A percentile compares a stretch with the other conserved stretches of the same genome.
These are phyloP conservation scores for Promerops cafer DNA, from an alignment of 2,113 vertebrate species.

Conservation along the genomic window DNA sequence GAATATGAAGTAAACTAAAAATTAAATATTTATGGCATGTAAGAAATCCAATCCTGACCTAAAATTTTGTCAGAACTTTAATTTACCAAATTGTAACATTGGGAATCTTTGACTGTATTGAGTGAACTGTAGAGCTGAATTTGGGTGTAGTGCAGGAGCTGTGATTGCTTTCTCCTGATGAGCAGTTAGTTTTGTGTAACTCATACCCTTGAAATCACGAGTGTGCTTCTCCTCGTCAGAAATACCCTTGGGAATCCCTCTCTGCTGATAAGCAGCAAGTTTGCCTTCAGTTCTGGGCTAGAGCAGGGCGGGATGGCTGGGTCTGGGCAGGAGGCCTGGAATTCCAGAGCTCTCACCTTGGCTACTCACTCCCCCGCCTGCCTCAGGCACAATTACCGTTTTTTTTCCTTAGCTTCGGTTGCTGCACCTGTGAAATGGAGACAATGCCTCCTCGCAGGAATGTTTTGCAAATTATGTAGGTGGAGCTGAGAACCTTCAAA, in stretches of 20 bases:
- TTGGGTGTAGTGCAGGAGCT: background rate
- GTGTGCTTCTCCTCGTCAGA: background rate
- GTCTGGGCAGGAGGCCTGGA: background rate
- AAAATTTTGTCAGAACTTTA: background rate
- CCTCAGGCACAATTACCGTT: background rate
- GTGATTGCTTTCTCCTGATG: background rate
- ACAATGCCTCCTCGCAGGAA: background rate
- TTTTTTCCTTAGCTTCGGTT: background rate
- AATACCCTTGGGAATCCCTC: background rate
- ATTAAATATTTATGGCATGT: background rate
- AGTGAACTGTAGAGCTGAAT: background rate
- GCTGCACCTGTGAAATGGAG: constrained; percentile 35
- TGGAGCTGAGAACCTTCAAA: background rate
- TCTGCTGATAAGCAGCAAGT: background rate
- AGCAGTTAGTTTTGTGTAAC: background rate
- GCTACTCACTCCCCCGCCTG: background rate
- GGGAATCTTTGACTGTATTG: background rate
- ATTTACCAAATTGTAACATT: background rate
- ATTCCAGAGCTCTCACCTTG: background rate
- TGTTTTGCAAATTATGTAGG: background rate
- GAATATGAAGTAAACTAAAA: background rate
- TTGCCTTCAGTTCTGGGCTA: background rate
- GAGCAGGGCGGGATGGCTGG: background rate
- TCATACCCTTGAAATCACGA: background rate
- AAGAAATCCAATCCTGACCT: background rate